Conservation (phyloP, 1,140 invertebrate species). For the Varroa destructor region DNA sequence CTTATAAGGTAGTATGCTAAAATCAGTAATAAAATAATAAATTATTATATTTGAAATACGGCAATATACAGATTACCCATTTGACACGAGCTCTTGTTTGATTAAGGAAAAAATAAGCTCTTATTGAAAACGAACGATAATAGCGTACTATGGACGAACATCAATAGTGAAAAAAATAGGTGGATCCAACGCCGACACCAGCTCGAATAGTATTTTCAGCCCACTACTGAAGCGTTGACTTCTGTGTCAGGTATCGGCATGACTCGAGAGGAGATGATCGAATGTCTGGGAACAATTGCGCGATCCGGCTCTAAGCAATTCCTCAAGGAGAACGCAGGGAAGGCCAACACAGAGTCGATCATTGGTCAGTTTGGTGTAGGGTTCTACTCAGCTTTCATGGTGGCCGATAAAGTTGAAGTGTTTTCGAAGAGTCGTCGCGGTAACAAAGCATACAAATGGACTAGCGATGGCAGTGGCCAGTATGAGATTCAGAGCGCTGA, state of each 20-base stretch:
- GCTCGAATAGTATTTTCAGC: conserved; percentile 33
- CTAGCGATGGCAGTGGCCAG: conserved; percentile 67
- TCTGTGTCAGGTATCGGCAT: conserved; percentile 81
- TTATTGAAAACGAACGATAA: too few species aligned
- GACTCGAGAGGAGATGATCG: conserved; percentile 75
- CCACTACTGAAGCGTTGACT: conserved; percentile 4
- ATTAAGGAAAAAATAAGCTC: too few species aligned
- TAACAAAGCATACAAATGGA: conserved; percentile 60
- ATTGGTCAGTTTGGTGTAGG: conserved; percentile 98
- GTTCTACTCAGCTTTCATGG: conserved; percentile 95
- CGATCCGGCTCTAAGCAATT: conserved; percentile 73
- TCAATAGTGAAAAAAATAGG: neutral
- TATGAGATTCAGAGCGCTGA: conserved; percentile 77
- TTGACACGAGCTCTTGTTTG: too few species aligned
- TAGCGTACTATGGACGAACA: too few species aligned
- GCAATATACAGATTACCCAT: too few species aligned
- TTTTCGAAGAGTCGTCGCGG: conserved; percentile 54
- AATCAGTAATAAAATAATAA: too few species aligned
- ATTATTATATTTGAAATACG: too few species aligned
- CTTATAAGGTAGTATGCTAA: too few species aligned
- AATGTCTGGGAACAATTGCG: conserved; percentile 86
- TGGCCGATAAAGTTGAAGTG: conserved; percentile 83
- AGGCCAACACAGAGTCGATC: conserved; percentile 44
- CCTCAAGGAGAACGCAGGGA: conserved; percentile 30
- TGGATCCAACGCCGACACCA: conserved; percentile 28